Conservation (phyloP, 2,797 vertebrate species). For the Pseudochirops corinnae region DNA sequence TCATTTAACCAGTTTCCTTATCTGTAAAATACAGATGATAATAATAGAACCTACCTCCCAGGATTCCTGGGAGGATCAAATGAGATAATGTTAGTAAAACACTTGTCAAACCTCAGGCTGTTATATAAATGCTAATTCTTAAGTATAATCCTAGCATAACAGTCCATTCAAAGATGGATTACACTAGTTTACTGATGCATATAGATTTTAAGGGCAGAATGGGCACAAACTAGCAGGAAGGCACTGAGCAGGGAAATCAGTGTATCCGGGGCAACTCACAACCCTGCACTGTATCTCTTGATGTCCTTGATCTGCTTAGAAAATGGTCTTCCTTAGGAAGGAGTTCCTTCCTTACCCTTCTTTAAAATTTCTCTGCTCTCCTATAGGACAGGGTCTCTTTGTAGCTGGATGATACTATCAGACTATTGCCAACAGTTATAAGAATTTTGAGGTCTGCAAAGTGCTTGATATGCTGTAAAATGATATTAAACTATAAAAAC, state of each 20-base stretch:
- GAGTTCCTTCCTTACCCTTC: background rate
- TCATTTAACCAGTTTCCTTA: background rate
- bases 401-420: background rate
- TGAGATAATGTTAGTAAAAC: background rate
- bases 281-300: background rate
- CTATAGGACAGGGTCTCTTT: background rate
- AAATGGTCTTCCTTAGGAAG: background rate
- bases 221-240: background rate
- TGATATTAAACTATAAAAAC: background rate
- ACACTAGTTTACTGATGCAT: background rate
- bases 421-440: background rate
- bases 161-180: background rate
- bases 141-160: background rate
- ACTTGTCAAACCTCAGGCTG: background rate
- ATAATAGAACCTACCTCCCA: background rate
- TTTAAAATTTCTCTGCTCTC: background rate
- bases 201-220: background rate
- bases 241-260: background rate
- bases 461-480: background rate
- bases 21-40: background rate
- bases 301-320: background rate
- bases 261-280: background rate
- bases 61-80: background rate
- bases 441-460: background rate
- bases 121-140: background rate